Base-by-base conservation (phyloP, 2,113 vertebrate species). In the Gallinago undulata region DNA sequence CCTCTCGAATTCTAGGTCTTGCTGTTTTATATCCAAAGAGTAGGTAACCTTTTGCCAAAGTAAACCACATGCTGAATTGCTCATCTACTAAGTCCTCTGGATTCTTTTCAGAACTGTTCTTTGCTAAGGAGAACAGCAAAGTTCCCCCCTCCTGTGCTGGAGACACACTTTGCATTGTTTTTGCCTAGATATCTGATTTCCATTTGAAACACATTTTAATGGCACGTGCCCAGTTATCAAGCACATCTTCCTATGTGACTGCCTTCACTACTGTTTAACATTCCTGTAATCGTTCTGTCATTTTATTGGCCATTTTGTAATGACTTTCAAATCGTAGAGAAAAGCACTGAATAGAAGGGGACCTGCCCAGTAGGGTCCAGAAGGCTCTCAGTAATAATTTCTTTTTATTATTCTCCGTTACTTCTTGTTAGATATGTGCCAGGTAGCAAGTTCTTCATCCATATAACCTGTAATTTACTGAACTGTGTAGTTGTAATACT, bases 101-200 rank as follows among this genome's bases (percentile, higher is more conserved):
- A 39, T 60, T 18, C 25, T 84, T 81, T 77, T 59, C 59, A 75
- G 89, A 67, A 4, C 23, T 78, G 5, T 19, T 87, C 22, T 70
- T 81, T 64, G 6, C 47, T 47, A 35, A 78, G 74, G 70, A 72
- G 1, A 39, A 39, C 39, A 39, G 39, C 39, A 39, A 39, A 39
- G 0, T 70, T 92, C 51, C 6, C 17, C 28, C 5, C 5, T 66
- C 30, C 56, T 0, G 0, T 72, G 33, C n/a, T 78, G 23, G 43
- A 74, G 41, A 23, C 57, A 21, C 0, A 55, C 0, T 77, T 93
- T 67, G 33, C 23, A 6, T 77, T 64, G 33, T 33, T 93, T 90
- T 93, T 73, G 35, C 57, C 47, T 77, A 21, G 19, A 7, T 60
- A 59, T 2, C 50, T n/a, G 28, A 81, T 90, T 67, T 80, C 31